Base-by-base conservation (phyloP, 2,797 vertebrate species). In the Garrulus glandarius region DNA sequence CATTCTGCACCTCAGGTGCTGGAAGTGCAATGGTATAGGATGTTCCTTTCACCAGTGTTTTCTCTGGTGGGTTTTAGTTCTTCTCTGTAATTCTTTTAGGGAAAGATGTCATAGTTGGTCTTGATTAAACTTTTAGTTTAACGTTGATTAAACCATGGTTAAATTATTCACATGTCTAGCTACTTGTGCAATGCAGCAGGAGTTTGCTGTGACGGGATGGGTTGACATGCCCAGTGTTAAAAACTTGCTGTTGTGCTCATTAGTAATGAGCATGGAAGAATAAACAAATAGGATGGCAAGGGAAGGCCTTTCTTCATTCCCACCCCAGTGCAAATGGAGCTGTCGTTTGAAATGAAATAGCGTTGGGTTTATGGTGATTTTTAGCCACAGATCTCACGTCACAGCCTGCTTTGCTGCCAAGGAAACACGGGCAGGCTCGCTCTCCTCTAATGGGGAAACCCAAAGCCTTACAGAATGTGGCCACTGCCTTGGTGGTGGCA, bases 341-440 rank as follows among this genome's bases (percentile, higher is more conserved):
- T 83, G 84, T 30, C 23, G 0, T 64, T 81, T 37, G 27, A 43
- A 82, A 52, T 15, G 21, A 72, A 96, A 84, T 8, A 85, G 60
- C 56, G 4, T 3, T 39, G 52, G 41, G 15, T 80, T 91, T 67
- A 63, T 68, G 68, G 75, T 70, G 89, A 87, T 34, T 86, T 86
- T 81, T 53, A 91, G 88, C 80, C 83, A 39, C 80, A 75, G 92
- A 23, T 44, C 72, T 46, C 76, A 8, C 81, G 79, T 86, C 92
- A 47, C 6, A 63, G 76, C 34, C 64, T 77, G 76, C 60, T 63
- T 68, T 57, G 27, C 95, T 91, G 93, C 87, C 89, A 95, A 85
- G 89, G 65, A 70, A 87, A 71, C 61, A 9, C 1, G 27, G 93
- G 68, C 84, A 93, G 71, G 56, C 64, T 65, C 60, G 56, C 52